phyloP scores from a whole-genome alignment of 2,113 vertebrate genomes.

The Chaetorhynchus papuensis region DNA sequence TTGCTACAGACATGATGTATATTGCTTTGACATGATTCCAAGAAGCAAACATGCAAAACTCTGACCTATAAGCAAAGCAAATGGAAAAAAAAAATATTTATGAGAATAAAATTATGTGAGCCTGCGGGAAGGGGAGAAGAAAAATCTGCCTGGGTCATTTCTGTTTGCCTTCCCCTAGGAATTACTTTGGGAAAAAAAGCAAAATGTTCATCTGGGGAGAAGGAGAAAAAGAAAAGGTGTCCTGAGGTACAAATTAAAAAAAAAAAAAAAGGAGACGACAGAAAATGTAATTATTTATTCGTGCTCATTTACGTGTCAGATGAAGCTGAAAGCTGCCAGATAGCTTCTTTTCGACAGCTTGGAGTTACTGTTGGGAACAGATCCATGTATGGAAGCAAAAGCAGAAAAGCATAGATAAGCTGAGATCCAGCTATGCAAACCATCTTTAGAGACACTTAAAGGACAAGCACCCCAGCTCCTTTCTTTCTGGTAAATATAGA shows the following conservation, averaged over 20 bases:
- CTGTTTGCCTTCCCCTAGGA: not conserved
- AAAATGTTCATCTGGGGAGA: not conserved
- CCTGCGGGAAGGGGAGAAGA: not conserved
- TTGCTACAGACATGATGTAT: conserved; percentile 47
- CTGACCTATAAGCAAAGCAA: conserved; percentile 31
- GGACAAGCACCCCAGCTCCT: conserved; percentile 76
- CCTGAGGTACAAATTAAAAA: not conserved
- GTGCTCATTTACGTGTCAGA: conserved; percentile 78
- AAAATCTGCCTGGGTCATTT: not conserved
- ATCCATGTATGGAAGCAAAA: conserved; percentile 95
- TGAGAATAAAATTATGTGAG: conserved; percentile 31
- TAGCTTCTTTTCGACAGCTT: conserved; percentile 80
- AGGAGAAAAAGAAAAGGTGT: not conserved
- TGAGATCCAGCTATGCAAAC: conserved; percentile 83
- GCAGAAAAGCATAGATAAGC: conserved; percentile 88
- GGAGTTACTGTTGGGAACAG: conserved; percentile 82
- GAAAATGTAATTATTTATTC: conserved; percentile 55
- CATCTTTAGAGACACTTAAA: conserved; percentile 89
- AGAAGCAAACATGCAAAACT: conserved; percentile 30
- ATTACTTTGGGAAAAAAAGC: not conserved
- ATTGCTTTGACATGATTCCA: conserved; percentile 48
- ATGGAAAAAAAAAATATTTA: not conserved
- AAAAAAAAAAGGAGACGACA: not conserved
- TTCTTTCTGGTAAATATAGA: conserved; percentile 88
- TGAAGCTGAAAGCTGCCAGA: conserved; percentile 83